phyloP scores from a whole-genome alignment of 2,113 vertebrate species.

The Crocuta crocuta region DNA sequence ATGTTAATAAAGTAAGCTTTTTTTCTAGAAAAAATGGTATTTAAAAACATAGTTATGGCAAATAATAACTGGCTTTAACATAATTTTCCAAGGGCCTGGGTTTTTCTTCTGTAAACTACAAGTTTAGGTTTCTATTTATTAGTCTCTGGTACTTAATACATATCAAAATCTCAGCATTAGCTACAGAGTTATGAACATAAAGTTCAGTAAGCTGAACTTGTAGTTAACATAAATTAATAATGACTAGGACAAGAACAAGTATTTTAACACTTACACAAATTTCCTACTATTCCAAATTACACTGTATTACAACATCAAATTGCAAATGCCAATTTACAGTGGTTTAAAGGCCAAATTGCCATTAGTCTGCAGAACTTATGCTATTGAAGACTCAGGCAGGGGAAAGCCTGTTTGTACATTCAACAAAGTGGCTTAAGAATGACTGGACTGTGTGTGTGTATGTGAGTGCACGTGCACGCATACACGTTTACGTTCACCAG shows the following conservation, averaged over 20 bases:
- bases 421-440: neutral
- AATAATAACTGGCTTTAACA: neutral
- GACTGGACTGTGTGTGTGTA: neutral
- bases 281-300: conserved; percentile 66
- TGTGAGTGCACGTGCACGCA: neutral
- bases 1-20: neutral
- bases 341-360: conserved; percentile 49
- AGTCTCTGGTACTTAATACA: neutral
- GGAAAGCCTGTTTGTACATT: neutral
- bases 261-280: conserved; percentile 73
- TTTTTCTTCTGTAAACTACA: neutral
- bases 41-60: neutral
- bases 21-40: neutral
- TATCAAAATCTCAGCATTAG: conserved; percentile 16
- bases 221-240: conserved; percentile 66
- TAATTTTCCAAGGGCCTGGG: neutral
- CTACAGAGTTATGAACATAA: conserved; percentile 40
- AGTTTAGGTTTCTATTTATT: neutral
- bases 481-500: neutral
- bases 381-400: conserved; percentile 15
- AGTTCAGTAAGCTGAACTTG: conserved; percentile 23
- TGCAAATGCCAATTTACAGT: conserved; percentile 68
- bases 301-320: conserved; percentile 75
- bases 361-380: neutral
- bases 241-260: conserved; percentile 42